Conservation (phyloP, 1,140 invertebrate genomes). For the Leptonema lineaticorne region DNA sequence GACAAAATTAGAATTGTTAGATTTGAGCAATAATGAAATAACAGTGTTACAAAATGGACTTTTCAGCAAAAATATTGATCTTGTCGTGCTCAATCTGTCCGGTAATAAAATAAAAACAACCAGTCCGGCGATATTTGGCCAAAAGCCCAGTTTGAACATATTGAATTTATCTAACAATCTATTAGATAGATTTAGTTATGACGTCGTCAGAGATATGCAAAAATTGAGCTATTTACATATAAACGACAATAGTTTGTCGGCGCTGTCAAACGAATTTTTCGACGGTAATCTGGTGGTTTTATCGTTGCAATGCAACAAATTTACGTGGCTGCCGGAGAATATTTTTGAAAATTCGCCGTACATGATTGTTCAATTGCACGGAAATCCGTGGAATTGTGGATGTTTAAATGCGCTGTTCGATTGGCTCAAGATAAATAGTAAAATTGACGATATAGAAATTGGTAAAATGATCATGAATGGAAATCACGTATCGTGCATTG, state of each 20-base stretch:
- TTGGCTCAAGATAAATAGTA: neutral
- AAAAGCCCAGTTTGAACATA: neutral
- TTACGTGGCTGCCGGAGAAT: neutral
- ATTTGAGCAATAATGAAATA: neutral
- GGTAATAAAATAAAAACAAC: neutral
- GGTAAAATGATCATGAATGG: neutral
- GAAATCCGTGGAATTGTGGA: slow-evolving; percentile 11
- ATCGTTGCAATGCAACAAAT: neutral
- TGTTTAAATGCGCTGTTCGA: slow-evolving; percentile 3
- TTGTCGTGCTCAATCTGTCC: neutral
- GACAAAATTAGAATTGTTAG: slow-evolving; percentile 5
- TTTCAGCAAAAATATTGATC: neutral
- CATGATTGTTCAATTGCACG: neutral
- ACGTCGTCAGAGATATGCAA: neutral
- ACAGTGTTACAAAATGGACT: neutral
- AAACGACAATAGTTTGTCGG: slow-evolving; percentile 8
- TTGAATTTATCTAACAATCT: neutral
- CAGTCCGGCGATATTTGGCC: neutral
- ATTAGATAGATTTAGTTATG: neutral
- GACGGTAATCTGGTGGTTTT: neutral
- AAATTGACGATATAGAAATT: neutral
- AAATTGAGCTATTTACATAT: neutral
- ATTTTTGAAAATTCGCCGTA: neutral
- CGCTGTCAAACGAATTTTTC: neutral
- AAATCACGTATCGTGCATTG: neutral